A percentile compares a stretch with the other conserved stretches of the same genome.
These are phyloP conservation scores for Drosophila paranaensis DNA, from an alignment of 2,888 invertebrate species.

Conservation along the genomic window DNA sequence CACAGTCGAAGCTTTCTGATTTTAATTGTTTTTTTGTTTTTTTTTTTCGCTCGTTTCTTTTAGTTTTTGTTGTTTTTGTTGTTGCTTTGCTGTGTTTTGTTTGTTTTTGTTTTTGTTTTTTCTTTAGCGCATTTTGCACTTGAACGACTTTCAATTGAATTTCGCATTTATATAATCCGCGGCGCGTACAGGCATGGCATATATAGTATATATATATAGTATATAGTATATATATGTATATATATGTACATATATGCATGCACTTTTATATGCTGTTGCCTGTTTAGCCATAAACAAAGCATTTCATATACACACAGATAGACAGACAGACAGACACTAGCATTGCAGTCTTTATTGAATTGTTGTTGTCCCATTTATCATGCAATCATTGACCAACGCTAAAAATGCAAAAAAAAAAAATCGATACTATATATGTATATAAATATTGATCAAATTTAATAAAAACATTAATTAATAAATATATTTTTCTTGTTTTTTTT, in stretches of 20 bases:
- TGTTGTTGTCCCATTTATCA: slow-evolving; percentile 49
- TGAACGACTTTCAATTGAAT: slow-evolving; percentile 76
- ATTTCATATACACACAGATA: slow-evolving; percentile 50
- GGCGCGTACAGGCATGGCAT: slow-evolving; percentile 19
- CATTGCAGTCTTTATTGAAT: slow-evolving; percentile 43
- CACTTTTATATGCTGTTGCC: slow-evolving; percentile 19
- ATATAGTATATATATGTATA: neutral
- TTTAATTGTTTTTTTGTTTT: slow-evolving; percentile 42
- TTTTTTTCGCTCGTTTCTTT: slow-evolving; percentile 19
- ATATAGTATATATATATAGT: neutral
- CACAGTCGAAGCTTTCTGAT: slow-evolving; percentile 48
- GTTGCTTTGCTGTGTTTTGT: slow-evolving; percentile 12
- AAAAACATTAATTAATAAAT: too few relatives aligned
- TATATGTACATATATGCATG: slow-evolving; percentile 13
- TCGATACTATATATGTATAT: too few relatives aligned
- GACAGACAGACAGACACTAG: slow-evolving; percentile 19
- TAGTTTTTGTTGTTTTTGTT: slow-evolving; percentile 34
- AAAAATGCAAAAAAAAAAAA: slow-evolving; percentile 35
- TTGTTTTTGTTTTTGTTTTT: slow-evolving; percentile 36
- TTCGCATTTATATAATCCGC: slow-evolving; percentile 69
- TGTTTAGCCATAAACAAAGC: slow-evolving; percentile 61
- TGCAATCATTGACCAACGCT: slow-evolving; percentile 59
- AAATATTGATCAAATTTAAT: too few relatives aligned
- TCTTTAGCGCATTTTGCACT: slow-evolving; percentile 66
- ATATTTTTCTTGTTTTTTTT: too few relatives aligned